These are phyloP conservation scores for Micromussa lordhowensis DNA, from an alignment of 92 coral and sea anemone species.

Conservation along the genomic window DNA sequence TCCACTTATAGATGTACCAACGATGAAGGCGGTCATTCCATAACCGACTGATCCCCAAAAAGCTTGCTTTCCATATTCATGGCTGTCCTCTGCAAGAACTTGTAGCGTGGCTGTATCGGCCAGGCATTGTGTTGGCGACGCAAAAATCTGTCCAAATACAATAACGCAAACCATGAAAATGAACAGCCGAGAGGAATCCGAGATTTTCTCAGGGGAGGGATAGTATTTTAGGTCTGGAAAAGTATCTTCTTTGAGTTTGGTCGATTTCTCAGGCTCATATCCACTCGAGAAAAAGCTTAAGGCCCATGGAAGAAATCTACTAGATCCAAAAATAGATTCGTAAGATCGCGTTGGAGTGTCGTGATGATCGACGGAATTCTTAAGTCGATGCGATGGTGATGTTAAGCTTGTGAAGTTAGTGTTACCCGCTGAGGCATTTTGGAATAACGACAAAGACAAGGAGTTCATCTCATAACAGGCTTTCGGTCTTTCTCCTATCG, in stretches of 20 bases:
- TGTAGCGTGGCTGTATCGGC: constrained; percentile 99
- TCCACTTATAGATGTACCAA: constrained; percentile 91
- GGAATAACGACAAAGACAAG: constrained; percentile 61
- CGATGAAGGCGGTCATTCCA: constrained; percentile 90
- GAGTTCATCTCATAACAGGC: constrained; percentile 87
- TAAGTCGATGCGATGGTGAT: constrained; percentile 30
- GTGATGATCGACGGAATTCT: constrained; percentile 35
- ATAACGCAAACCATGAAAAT: constrained; percentile 80
- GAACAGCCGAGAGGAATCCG: constrained; percentile 84
- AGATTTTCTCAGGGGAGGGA: constrained; percentile 79
- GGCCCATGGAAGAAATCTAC: constrained; percentile 87
- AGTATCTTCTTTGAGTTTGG: constrained; percentile 76
- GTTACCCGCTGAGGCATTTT: constrained; percentile 52
- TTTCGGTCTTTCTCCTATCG: constrained; percentile 81
- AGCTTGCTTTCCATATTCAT: constrained; percentile 98
- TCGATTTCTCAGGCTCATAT: constrained; percentile 78
- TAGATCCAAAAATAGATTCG: constrained; percentile 62
- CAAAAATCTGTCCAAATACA: constrained; percentile 82
- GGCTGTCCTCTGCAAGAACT: constrained; percentile 88
- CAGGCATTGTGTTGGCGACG: constrained; percentile 93
- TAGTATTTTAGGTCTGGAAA: constrained; percentile 80
- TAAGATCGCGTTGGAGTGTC: constrained; percentile 56
- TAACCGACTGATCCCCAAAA: constrained; percentile 98
- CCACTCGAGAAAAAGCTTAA: constrained; percentile 73
- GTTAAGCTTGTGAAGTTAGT: constrained; percentile 42